These are phyloP conservation scores for Caenorhabditis zanzibari DNA, from an alignment of 2,888 invertebrate species.

Conservation along the genomic window DNA sequence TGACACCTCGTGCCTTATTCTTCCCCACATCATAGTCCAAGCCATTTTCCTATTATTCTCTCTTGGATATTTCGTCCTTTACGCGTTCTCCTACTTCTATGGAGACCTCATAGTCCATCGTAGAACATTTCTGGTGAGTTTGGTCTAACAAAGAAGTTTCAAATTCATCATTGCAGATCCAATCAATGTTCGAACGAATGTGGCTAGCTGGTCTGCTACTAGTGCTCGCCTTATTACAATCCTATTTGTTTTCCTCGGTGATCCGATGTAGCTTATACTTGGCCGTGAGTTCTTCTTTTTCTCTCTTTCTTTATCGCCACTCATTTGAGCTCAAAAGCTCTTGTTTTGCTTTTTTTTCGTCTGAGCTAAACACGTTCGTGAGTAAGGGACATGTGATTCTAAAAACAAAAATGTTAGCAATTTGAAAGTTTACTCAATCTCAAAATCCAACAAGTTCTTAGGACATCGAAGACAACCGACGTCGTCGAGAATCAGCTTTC, in stretches of 20 bases:
- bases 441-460: slow-evolving; percentile 58
- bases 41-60: slow-evolving; percentile 78
- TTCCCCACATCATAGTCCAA: slow-evolving; percentile 80
- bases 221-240: slow-evolving; percentile 78
- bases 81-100: slow-evolving; percentile 82
- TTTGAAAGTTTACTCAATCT: neutral
- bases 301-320: slow-evolving; percentile 19
- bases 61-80: slow-evolving; percentile 79
- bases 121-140: slow-evolving; percentile 71
- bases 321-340: slow-evolving; percentile 43
- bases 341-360: slow-evolving; percentile 33
- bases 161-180: slow-evolving; percentile 68
- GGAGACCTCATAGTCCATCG: slow-evolving; percentile 78
- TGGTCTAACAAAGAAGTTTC: neutral
- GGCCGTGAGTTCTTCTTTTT: slow-evolving; percentile 68
- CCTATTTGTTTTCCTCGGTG: slow-evolving; percentile 80
- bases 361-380: slow-evolving; percentile 20
- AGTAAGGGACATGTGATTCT: slow-evolving; percentile 20
- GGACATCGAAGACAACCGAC: slow-evolving; percentile 75
- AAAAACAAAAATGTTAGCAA: neutral
- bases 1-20: slow-evolving; percentile 76
- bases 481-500: slow-evolving; percentile 76
- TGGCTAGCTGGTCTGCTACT: slow-evolving; percentile 80
- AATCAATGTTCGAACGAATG: slow-evolving; percentile 80
- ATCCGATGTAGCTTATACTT: slow-evolving; percentile 80